Evolutionary conservation across 2,888 invertebrate species (phyloP), one percentile per base, ranked within the genome.

Genomic region (Tromatobia lineatoria): DNA sequence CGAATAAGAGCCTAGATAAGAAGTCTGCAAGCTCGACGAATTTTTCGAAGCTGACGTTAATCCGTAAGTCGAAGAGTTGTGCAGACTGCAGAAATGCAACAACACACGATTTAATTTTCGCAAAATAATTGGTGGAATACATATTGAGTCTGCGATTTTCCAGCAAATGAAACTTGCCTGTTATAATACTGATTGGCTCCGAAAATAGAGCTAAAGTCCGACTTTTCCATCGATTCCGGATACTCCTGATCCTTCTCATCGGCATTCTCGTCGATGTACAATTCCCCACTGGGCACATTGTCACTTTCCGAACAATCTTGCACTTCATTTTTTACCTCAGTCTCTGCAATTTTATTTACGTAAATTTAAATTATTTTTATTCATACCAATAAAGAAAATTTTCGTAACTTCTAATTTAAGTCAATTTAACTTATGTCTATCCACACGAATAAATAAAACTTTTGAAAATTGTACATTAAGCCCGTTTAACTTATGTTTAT

Each of bases 241-340:
- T 93, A 93, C 38, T 93, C 93, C 59, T 91, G 91, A 42, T 93
- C 93, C 88, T 93, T 93, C 78, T 93, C 93, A 73, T 93, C 93
- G 23, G 92, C 91, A 87, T 91, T 93, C 83, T 93, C 93, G 82
- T 93, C 93, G 83, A 93, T 93, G 85, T 93, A 93, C 34, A 93
- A 85, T 79, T 93, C 93, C 29, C 92, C 91, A n/a, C 92, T 89
- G 7, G 93, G 92, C 10, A 93, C 92, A 85, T 91, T 93, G 42
- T 93, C 93, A 74, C 87, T 92, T 80, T 93, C 93, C n/a, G 93
- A 88, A 78, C 93, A 93, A 67, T 93, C 93, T 82, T 93, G 93
- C 45, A 93, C 91, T 85, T 93, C 93, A 87, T 93, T 93, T 81
- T 93, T 93, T 80, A 93, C 93, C 88, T 93, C 93, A 50, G 93